These are phyloP conservation scores for Agonopterix heracliana DNA, from an alignment of 2,888 invertebrate genomes.

Conservation along the genomic window DNA sequence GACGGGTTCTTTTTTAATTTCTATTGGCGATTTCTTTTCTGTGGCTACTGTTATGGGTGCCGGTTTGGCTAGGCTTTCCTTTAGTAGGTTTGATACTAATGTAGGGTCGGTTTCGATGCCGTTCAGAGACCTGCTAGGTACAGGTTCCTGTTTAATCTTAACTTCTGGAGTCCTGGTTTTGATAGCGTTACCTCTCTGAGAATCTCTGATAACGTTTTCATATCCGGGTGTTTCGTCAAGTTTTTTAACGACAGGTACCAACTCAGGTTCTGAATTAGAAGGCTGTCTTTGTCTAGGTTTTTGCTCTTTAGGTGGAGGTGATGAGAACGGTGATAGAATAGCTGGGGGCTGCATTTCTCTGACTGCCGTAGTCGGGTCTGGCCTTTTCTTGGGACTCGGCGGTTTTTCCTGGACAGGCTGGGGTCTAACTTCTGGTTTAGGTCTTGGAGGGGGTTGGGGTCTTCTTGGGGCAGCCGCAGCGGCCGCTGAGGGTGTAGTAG, in stretches of 20 bases:
- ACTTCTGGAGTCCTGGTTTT: constrained; percentile 41
- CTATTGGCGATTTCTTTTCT: constrained; percentile 51
- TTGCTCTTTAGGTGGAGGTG: constrained; percentile 29
- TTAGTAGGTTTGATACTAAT: constrained; percentile 81
- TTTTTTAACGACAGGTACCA: constrained; percentile 78
- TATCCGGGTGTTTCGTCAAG: constrained; percentile 78
- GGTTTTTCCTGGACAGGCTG: constrained; percentile 24
- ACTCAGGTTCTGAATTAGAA: constrained; percentile 77
- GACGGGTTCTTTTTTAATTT: constrained; percentile 40
- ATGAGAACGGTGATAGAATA: constrained; percentile 70
- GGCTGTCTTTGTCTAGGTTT: constrained; percentile 49
- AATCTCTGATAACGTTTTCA: constrained; percentile 76
- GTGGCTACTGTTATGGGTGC: constrained; percentile 60
- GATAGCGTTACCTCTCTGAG: constrained; percentile 54
- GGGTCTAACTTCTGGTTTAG: constrained; percentile 28
- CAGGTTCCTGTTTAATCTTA: constrained; percentile 43
- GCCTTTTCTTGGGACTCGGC: constrained; percentile 51
- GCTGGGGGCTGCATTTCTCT: constrained; percentile 62
- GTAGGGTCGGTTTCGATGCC: constrained; percentile 84
- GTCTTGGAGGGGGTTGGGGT: constrained; percentile 41
- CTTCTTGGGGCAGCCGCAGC: constrained; percentile 52
- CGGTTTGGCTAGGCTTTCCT: constrained; percentile 77
- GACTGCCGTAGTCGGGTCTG: constrained; percentile 49
- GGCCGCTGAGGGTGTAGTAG: constrained; percentile 35
- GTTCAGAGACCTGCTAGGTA: constrained; percentile 60